These are phyloP conservation scores for Leptinotarsa peninsularis DNA, from an alignment of 2,888 invertebrate species.

Conservation along the genomic window DNA sequence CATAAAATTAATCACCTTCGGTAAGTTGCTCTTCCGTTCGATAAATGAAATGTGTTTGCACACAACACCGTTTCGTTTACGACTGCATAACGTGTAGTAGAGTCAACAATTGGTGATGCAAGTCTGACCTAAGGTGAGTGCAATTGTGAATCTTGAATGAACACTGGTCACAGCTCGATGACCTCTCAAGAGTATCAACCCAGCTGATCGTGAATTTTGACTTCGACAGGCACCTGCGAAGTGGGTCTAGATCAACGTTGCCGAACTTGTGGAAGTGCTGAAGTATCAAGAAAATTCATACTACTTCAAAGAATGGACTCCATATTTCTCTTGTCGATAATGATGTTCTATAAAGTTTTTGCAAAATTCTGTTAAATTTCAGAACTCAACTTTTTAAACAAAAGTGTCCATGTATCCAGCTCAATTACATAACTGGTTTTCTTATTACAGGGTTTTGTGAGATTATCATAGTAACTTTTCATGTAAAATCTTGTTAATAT, in stretches of 20 bases:
- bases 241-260: constrained; percentile 1
- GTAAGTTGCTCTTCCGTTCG: not conserved
- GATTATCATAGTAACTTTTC: too few species aligned
- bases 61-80: constrained; percentile 16
- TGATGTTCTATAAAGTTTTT: too few species aligned
- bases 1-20: too few species aligned
- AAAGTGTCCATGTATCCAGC: too few species aligned
- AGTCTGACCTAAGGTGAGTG: constrained; percentile 61
- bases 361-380: too few species aligned
- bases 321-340: too few species aligned
- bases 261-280: not conserved
- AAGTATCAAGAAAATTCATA: not conserved
- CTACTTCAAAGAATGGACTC: too few species aligned
- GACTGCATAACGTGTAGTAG: constrained; percentile 12
- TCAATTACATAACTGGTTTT: too few species aligned
- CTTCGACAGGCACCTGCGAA: constrained; percentile 15
- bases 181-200: constrained; percentile 46
- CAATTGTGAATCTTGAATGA: constrained; percentile 62
- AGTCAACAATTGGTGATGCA: constrained; percentile 45
- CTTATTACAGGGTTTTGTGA: too few species aligned
- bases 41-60: not conserved
- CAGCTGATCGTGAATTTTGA: constrained; percentile 43
- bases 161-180: constrained; percentile 42
- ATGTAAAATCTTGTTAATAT: too few species aligned
- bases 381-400: too few species aligned